Conservation (phyloP, 1,140 invertebrate genomes). For the Nixonia krombeini region DNA sequence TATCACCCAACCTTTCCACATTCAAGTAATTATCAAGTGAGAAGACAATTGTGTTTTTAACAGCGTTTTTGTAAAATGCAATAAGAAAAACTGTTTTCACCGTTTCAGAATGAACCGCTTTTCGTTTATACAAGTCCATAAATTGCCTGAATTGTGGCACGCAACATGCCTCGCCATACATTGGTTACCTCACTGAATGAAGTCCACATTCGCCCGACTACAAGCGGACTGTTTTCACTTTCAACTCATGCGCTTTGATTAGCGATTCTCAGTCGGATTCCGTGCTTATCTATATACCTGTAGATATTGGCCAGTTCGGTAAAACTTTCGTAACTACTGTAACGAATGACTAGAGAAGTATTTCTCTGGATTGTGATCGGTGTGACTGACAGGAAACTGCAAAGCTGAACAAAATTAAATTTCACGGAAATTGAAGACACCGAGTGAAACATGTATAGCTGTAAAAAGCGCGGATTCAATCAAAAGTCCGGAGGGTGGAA, state of each 20-base stretch:
- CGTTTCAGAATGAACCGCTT: background rate
- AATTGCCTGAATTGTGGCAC: background rate
- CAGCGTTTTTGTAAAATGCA: too few species aligned
- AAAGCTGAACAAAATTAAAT: too few species aligned
- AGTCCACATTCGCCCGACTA: background rate
- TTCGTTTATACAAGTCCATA: background rate
- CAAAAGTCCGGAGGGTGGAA: background rate
- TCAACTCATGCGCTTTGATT: background rate
- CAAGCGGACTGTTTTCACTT: slow-evolving; percentile 3
- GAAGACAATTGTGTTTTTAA: too few species aligned
- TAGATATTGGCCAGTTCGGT: background rate
- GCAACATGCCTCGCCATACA: background rate
- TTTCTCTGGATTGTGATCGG: background rate
- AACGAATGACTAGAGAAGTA: background rate
- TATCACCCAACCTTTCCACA: too few species aligned
- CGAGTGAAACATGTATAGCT: background rate
- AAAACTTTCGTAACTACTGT: background rate
- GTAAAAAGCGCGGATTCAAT: background rate
- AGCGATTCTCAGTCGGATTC: background rate
- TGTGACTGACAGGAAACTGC: too few species aligned
- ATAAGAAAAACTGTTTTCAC: too few species aligned
- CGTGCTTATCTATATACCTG: background rate
- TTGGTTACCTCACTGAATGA: slow-evolving; percentile 1
- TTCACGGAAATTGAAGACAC: slow-evolving; percentile 1
- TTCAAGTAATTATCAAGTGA: too few species aligned